Evolutionary conservation across 2,797 vertebrate species (phyloP).

Genomic region (Alcedo atthis): DNA sequence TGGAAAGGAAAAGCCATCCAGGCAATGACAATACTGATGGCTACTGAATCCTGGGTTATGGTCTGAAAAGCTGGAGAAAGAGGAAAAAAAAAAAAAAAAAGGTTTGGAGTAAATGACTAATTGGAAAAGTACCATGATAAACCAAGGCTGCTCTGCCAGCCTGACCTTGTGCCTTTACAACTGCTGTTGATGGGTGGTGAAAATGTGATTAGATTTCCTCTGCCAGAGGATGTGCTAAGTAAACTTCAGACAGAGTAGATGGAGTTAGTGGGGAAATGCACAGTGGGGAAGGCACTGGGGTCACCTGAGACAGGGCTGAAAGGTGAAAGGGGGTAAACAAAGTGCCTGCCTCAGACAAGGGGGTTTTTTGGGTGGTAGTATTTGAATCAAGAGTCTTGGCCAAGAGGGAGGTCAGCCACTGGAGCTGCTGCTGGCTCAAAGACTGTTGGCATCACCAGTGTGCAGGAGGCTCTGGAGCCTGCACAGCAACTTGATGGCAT

Average conservation of each 20-base stretch:
- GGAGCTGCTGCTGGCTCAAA: background rate
- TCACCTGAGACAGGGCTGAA: background rate
- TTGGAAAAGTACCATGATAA: background rate
- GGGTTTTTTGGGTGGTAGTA: background rate
- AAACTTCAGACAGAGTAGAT: background rate
- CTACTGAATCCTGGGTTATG: background rate
- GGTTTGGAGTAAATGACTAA: background rate
- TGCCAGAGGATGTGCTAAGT: background rate
- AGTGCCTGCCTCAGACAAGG: background rate
- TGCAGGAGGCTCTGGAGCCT: background rate
- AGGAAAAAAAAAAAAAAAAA: background rate
- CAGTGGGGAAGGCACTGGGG: background rate
- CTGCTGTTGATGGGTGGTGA: background rate
- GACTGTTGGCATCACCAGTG: fast-evolving
- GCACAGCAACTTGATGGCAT: background rate
- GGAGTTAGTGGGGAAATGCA: background rate
- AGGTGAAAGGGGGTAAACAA: background rate
- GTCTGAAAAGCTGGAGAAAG: background rate
- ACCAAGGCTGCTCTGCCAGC: background rate
- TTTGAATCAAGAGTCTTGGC: background rate
- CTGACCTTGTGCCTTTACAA: background rate
- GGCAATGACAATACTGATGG: background rate
- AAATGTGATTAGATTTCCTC: background rate
- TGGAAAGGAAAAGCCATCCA: background rate
- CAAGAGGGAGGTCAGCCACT: fast-evolving